Percentiles rank a stretch among this genome's conserved stretches.
Evolutionary conservation across 2,797 vertebrate genomes (phyloP).

Genomic region (Neomorphus geoffroyi): DNA sequence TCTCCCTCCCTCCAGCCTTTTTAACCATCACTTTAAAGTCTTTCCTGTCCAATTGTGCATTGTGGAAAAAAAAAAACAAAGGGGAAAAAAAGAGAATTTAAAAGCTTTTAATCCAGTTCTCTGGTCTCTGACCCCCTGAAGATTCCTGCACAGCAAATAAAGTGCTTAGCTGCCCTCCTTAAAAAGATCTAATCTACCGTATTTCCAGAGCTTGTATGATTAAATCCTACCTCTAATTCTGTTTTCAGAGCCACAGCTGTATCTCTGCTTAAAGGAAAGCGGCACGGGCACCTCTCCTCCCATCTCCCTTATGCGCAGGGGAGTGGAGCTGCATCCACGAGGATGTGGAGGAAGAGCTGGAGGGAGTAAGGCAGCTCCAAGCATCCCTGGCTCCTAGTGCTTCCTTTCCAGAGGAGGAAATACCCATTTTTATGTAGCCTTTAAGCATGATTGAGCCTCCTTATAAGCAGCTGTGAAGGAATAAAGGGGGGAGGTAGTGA

Average conservation of each 20-base stretch:
- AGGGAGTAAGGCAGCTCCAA: neutral
- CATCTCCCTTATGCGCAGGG: fast-evolving
- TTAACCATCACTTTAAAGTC: conserved; percentile 41
- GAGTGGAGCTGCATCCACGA: fast-evolving
- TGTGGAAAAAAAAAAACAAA: conserved; percentile 14
- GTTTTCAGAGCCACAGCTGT: conserved; percentile 1
- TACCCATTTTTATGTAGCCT: neutral
- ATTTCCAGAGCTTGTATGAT: conserved; percentile 58
- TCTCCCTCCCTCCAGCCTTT: neutral
- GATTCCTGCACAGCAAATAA: conserved; percentile 59
- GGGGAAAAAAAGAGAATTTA: conserved; percentile 28
- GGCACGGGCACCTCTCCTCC: neutral
- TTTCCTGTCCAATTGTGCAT: conserved; percentile 21
- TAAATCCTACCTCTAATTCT: conserved; percentile 44
- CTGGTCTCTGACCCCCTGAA: conserved; percentile 38
- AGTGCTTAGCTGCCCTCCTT: conserved; percentile 16
- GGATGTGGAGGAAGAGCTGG: neutral
- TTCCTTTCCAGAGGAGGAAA: neutral
- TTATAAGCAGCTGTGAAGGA: neutral
- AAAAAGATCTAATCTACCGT: conserved; percentile 34
- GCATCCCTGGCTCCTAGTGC: neutral
- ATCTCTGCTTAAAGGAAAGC: neutral
- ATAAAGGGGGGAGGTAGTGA: neutral
- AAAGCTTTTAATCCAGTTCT: conserved; percentile 62
- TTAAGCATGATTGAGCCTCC: neutral